Conservation (phyloP, 2,113 vertebrate species). For the Lagopus leucura region DNA sequence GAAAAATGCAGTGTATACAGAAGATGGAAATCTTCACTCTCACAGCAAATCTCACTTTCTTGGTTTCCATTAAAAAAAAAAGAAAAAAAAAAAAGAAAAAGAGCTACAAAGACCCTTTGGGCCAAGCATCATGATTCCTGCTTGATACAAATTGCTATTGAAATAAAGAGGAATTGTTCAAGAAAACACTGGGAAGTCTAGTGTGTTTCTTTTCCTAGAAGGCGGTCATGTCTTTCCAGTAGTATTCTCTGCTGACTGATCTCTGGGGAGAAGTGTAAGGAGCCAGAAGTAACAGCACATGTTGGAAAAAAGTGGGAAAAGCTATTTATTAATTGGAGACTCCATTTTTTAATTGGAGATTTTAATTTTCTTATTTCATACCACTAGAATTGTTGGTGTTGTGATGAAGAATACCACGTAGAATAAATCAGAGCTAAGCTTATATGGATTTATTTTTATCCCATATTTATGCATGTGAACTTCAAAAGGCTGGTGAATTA, state of each 20-base stretch:
- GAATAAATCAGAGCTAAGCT: neutral
- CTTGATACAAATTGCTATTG: neutral
- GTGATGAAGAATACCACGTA: neutral
- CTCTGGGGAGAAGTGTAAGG: neutral
- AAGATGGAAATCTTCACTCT: neutral
- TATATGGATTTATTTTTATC: neutral
- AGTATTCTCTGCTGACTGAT: neutral
- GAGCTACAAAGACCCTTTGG: neutral
- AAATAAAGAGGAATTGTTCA: neutral
- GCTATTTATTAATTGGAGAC: neutral
- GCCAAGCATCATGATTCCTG: neutral
- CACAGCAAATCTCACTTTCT: neutral
- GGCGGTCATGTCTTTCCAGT: neutral
- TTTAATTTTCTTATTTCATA: neutral
- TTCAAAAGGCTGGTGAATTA: neutral
- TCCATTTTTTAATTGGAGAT: neutral
- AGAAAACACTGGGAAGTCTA: neutral
- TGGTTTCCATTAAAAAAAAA: neutral
- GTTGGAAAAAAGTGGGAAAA: neutral
- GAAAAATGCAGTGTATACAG: neutral
- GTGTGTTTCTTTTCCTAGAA: neutral
- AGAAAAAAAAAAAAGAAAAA: neutral
- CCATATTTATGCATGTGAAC: neutral
- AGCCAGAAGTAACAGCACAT: neutral
- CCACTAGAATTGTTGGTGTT: neutral